Evolutionary conservation across 2,888 invertebrate species (phyloP).

Genomic region (Meloe dianella): DNA sequence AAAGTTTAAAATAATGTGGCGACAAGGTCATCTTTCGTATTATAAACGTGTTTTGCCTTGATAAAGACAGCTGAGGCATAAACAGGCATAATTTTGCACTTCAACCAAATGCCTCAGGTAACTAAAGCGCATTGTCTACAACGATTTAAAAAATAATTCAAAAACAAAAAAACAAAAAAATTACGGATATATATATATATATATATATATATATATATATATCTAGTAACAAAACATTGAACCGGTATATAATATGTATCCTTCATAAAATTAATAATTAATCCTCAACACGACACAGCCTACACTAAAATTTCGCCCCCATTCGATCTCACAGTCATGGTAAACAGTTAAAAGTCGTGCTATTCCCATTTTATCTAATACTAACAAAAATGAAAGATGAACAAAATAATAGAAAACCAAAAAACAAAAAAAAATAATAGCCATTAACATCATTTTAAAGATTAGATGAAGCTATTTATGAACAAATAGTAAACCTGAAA

Average conservation of each 20-base stretch:
- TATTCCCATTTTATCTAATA: neutral
- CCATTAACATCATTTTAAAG: neutral
- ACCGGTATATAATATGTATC: conserved; percentile 13
- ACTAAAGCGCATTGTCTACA: conserved; percentile 27
- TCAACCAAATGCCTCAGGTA: conserved; percentile 25
- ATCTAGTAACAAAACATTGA: conserved; percentile 10
- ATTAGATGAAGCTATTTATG: neutral
- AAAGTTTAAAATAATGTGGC: conserved; percentile 23
- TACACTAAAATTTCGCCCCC: conserved; percentile 7
- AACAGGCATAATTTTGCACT: conserved; percentile 33
- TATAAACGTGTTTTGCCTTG: conserved; percentile 34
- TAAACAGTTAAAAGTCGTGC: neutral
- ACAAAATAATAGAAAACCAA: neutral
- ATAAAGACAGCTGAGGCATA: conserved; percentile 30
- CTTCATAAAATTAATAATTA: conserved; percentile 13
- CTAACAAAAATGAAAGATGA: neutral
- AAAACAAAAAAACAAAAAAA: neutral
- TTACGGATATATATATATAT: too few species aligned
- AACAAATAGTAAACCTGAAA: neutral
- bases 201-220: neutral
- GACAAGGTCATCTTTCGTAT: conserved; percentile 31
- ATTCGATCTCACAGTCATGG: conserved; percentile 3
- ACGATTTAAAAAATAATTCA: conserved; percentile 24
- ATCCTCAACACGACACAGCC: conserved; percentile 11
- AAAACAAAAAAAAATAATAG: too few species aligned